Evolutionary conservation across 1,140 invertebrate species (phyloP), one percentile per base, ranked within the genome.

Genomic region (Triops cancriformis): DNA sequence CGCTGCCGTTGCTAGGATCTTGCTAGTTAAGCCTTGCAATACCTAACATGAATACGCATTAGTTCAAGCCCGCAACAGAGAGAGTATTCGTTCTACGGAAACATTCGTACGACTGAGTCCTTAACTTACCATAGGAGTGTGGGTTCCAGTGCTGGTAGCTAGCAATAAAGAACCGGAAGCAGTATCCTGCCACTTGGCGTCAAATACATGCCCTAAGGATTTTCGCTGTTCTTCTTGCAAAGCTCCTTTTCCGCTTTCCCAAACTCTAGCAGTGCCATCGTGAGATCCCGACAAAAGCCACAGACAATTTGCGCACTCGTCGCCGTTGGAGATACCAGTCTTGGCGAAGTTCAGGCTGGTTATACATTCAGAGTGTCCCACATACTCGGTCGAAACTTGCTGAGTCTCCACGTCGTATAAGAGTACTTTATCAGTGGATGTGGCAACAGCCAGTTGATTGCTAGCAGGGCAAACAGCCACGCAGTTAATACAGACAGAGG

Each of bases 291-390:
- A 64, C 51, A 64, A 23, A 64, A 64, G 51, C 51, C 51, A 64
- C 14, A 9, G 6, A 14, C 51, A 64, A 23, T 18, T 64, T 23
- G 51, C 51, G 23, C 0, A n/a, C 23, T 23, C 23, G 9, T 64
- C 51, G 51, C 10, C 51, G 9, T 64, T 64, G 6, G 18, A 64
- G 14, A 23, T 64, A 18, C 6, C n/a, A 64, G n/a, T 18, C 51
- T 64, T 64, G 51, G 51, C 51, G n/a, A 64, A 64, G 51, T 64
- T 9, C 51, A 64, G 51, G 23, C 51, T n/a, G n/a, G 51, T 64
- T 18, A 64, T 64, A 18, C 43, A 78, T 73, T 42, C 77, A 41
- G 72, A 43, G 37, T 78, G 77, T 2, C 77, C 77, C n/a, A 78
- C 77, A 31, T 73, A 78, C 26, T 78, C 77, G 18, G 72, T 18